Evolutionary conservation across 23 tunicate genomes (phyloP).

Genomic region (Halocynthia aurantium): DNA sequence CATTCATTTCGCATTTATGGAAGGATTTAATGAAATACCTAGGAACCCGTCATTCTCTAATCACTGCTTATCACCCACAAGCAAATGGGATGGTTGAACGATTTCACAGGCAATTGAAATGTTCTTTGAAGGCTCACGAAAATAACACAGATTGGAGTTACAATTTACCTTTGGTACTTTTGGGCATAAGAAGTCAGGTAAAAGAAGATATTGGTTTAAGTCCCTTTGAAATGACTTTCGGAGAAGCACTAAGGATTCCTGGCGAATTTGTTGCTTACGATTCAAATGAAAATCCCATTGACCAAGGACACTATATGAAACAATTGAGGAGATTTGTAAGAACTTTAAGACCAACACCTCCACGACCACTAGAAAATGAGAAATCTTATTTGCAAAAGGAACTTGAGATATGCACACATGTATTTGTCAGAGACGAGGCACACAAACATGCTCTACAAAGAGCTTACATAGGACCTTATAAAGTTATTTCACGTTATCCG

Average conservation of each 20-base stretch:
- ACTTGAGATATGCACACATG: slow-evolving; percentile 23
- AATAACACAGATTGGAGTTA: slow-evolving; percentile 10
- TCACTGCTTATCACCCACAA: too few relatives aligned
- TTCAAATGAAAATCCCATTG: too few relatives aligned
- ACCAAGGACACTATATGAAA: too few relatives aligned
- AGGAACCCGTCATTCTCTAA: too few relatives aligned
- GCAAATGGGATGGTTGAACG: slow-evolving; percentile 22
- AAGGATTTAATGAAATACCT: slow-evolving; percentile 7
- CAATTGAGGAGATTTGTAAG: too few relatives aligned
- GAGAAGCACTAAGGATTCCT: slow-evolving; percentile 10
- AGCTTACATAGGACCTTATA: slow-evolving; percentile 21
- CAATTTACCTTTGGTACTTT: slow-evolving; percentile 21
- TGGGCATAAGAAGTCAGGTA: slow-evolving; percentile 13
- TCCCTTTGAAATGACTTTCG: slow-evolving; percentile 20
- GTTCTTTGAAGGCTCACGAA: slow-evolving; percentile 17
- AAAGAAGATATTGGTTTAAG: background rate
- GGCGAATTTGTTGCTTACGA: background rate
- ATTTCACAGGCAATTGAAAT: slow-evolving; percentile 12
- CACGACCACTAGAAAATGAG: too few relatives aligned
- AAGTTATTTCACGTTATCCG: background rate
- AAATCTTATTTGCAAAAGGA: background rate
- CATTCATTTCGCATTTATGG: slow-evolving; percentile 31
- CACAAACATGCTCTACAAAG: slow-evolving; percentile 14
- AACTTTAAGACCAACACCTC: too few relatives aligned
- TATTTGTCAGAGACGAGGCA: slow-evolving; percentile 21